phyloP scores from a whole-genome alignment of 1,140 invertebrate genomes.

The Brachionus asplanchnoidis region DNA sequence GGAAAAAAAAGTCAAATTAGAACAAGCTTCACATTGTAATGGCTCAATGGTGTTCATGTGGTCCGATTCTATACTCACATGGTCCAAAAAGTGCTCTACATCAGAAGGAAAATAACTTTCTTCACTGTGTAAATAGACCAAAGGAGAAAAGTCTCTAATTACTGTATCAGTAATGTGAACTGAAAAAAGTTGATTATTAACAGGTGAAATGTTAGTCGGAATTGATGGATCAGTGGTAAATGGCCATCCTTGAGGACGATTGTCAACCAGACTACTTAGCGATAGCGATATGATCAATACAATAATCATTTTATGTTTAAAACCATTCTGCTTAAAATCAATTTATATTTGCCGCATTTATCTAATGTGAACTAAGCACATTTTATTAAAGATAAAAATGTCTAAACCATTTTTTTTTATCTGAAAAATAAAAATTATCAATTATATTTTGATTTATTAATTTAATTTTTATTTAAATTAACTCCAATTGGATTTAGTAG shows the following conservation, averaged over 20 bases:
- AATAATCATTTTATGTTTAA: background rate
- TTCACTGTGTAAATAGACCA: slow-evolving; percentile 11
- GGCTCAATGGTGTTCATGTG: slow-evolving; percentile 5
- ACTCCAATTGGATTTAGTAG: too few species aligned
- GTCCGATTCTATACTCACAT: background rate
- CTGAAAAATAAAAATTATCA: background rate
- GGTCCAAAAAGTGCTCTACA: background rate
- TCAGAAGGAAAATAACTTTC: slow-evolving; percentile 6
- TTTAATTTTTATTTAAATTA: too few species aligned
- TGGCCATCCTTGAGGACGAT: slow-evolving; percentile 3
- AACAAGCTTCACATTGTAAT: slow-evolving; percentile 15
- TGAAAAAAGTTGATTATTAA: background rate
- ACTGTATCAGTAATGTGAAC: background rate
- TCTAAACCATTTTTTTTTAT: background rate
- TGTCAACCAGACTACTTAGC: background rate
- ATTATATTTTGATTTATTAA: too few species aligned
- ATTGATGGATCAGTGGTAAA: background rate
- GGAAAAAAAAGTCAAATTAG: slow-evolving; percentile 12
- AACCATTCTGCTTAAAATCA: background rate
- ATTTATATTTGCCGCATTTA: background rate
- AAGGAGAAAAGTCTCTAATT: background rate
- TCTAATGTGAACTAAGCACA: background rate
- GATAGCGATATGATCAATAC: background rate
- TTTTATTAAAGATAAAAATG: background rate
- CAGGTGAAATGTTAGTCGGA: background rate